Evolutionary conservation across 2,797 vertebrate species (phyloP).

Genomic region (Brachyalestes nurse): DNA sequence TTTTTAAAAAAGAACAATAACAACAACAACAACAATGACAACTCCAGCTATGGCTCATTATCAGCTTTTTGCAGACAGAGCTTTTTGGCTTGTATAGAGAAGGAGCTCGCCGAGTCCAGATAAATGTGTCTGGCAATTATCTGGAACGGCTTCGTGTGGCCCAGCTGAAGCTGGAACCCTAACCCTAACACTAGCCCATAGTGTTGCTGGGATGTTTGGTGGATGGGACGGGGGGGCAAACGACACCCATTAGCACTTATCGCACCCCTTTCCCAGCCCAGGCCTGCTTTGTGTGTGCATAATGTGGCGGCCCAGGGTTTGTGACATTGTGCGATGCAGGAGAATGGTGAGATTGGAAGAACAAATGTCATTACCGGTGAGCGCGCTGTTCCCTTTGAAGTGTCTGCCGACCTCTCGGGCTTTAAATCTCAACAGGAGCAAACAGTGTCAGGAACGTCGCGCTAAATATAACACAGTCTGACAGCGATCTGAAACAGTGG

Average conservation of each 20-base stretch:
- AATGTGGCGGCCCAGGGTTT: conserved; percentile 43
- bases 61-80: neutral
- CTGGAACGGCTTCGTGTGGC: neutral
- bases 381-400: conserved; percentile 65
- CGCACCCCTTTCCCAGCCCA: conserved; percentile 18
- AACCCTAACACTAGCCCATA: neutral
- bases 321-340: conserved; percentile 50
- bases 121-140: conserved; percentile 30
- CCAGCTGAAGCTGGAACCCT: neutral
- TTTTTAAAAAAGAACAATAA: too few relatives aligned
- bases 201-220: neutral
- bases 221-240: neutral
- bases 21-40: neutral
- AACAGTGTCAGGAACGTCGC: conserved; percentile 68
- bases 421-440: conserved; percentile 70
- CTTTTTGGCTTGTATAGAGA: conserved; percentile 11
- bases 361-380: conserved; percentile 70
- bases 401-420: conserved; percentile 66
- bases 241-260: conserved; percentile 37
- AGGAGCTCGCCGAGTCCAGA: conserved; percentile 19
- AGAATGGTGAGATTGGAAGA: conserved; percentile 56
- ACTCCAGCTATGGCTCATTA: conserved; percentile 4
- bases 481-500: conserved; percentile 72
- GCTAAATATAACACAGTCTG: conserved; percentile 79
- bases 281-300: conserved; percentile 34